Evolutionary conservation across 2,888 invertebrate genomes (phyloP), one percentile per base, ranked within the genome.

Genomic region (Parnassius glacialis): DNA sequence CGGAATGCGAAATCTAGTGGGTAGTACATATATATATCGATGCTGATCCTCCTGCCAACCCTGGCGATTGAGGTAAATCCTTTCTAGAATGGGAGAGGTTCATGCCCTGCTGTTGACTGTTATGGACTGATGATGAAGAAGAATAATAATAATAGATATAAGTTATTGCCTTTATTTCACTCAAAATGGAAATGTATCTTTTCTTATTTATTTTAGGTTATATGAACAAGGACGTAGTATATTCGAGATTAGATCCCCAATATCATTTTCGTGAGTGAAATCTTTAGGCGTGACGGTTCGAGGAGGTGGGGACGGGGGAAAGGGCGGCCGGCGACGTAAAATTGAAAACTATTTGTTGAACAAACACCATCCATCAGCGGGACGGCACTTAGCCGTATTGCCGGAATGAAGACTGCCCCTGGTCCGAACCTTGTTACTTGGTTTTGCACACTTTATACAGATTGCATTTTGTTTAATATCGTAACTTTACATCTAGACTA

Each of bases 361-460:
- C 83, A 90, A 86, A 90, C 90, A 87, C 70, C 79, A 90, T 90
- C 90, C 83, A 90, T 90, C 90, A 90, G 70, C 67, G 74, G 74
- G 57, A 51, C 72, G 77, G 80, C 88, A 87, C 86, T 87, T 85
- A 88, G 82, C 79, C 70, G 78, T 83, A 86, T 85, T 85, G 83
- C 78, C 77, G 75, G 75, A 72, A 72, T 70, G 62, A 64, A 72
- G 70, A 74, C 71, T 67, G 70, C 67, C 68, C 64, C 59, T 56
- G 51, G 58, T 61, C 52, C 52, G 48, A 44, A 42, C 45, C 59
- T 63, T 58, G 63, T 59, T 62, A 59, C 62, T 62, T 59, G 64
- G 34, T 53, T 61, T 56, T 56, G 58, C 59, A 53, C 56, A 57
- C 5, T 59, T 65, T 44, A 55, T 45, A 57, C 25, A 55, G 53